Base-by-base conservation (phyloP, 2,113 vertebrate genomes). In the Xiphophorus hellerii region DNA sequence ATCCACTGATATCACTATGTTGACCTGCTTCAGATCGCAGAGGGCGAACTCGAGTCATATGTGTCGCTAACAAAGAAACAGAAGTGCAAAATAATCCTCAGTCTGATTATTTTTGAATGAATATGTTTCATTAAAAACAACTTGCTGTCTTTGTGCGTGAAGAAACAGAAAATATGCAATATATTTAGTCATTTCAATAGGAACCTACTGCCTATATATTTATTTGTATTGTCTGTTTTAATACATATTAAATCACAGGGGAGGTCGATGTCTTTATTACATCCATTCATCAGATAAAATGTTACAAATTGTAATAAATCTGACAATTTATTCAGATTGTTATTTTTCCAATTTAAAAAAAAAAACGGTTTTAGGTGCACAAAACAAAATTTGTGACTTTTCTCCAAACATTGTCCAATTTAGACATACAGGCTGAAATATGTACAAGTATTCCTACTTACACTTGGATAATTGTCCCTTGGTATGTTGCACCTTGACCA, bases 211-310 rank as follows among this genome's bases (percentile, higher is more conserved):
- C 89, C 73, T 86, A 37, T 28, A 81, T 65, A 79, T 4, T 58
- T 86, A 77, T 84, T 84, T 88, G 72, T 85, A 77, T 77, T 76
- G 80, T 81, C 31, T 73, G 4, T 74, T 17, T 87, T 71, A 88
- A 84, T 91, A 90, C 85, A 91, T 30, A 66, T 82, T 48, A 67
- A 71, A 67, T n/a, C 37, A n/a, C 48, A 0, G 30, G 62, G 80
- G 33, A 4, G 15, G 30, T 30, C 14, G 3, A 0, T 31, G 63
- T 58, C 30, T 62, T 62, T 63, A 7, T 51, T 54, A 22, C 35
- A 33, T 30, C 44, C 17, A 48, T 20, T 20, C 44, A 17, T 48
- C 44, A 48, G 17, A 48, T 1, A 22, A 48, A 20, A 5, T 48
- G 14, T 48, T 15, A 15, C 15, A 37, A 37, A 37, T 51, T 4